phyloP scores from a whole-genome alignment of 2,113 vertebrate species.

The Anolis sagrei region DNA sequence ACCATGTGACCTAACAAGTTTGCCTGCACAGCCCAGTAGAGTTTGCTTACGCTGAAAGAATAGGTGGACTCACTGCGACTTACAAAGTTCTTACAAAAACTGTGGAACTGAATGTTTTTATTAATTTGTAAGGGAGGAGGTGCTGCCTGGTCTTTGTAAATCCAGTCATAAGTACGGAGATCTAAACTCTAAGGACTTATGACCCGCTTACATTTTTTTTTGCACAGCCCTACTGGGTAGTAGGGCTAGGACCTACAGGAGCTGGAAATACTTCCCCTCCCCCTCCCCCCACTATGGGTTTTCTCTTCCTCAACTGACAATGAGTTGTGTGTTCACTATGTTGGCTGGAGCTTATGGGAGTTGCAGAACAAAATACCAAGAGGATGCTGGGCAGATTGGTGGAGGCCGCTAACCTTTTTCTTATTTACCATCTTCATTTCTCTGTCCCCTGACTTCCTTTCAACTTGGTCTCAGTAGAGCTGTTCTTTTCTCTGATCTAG shows the following conservation, averaged over 20 bases:
- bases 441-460: not conserved
- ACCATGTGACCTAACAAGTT: too few relatives aligned
- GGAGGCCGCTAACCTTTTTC: not conserved
- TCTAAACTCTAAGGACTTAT: too few relatives aligned
- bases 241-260: not conserved
- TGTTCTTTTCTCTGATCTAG: constrained; percentile 54
- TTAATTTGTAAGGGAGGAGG: too few relatives aligned
- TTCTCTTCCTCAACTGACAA: not conserved
- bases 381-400: too few relatives aligned
- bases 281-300: not conserved
- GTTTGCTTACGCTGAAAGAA: too few relatives aligned
- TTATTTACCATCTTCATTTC: not conserved
- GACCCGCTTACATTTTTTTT: too few relatives aligned
- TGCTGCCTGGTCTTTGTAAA: too few relatives aligned
- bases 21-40: too few relatives aligned
- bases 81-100: too few relatives aligned
- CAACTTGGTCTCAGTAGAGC: constrained; percentile 36
- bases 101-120: too few relatives aligned
- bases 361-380: not conserved
- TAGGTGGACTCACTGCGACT: too few relatives aligned
- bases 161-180: not conserved
- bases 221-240: too few relatives aligned
- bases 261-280: not conserved
- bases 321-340: not conserved
- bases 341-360: not conserved